A percentile compares a stretch with the other conserved stretches of the same genome.
These are phyloP conservation scores for Thereva nobilitata DNA, from an alignment of 2,888 invertebrate species.

Conservation along the genomic window DNA sequence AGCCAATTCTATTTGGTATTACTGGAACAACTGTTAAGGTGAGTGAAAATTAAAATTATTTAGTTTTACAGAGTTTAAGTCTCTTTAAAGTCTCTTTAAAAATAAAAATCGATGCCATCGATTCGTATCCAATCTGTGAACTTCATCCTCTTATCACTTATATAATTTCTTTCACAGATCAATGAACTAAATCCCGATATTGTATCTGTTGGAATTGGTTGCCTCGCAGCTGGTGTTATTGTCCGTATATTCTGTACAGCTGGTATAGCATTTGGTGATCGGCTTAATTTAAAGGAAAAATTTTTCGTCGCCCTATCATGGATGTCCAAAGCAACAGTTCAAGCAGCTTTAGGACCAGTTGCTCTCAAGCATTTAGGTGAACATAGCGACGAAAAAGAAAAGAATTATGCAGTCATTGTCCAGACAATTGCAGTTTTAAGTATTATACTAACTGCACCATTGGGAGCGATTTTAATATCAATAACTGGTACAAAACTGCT, in stretches of 20 bases:
- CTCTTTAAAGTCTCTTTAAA: not conserved
- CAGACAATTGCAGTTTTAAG: slow-evolving; percentile 79
- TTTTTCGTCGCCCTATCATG: slow-evolving; percentile 88
- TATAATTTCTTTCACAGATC: slow-evolving; percentile 59
- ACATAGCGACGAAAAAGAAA: slow-evolving; percentile 59
- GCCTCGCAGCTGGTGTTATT: slow-evolving; percentile 68
- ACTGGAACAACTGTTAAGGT: slow-evolving; percentile 88
- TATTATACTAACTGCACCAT: slow-evolving; percentile 81
- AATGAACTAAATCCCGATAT: slow-evolving; percentile 70
- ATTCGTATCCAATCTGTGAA: not conserved
- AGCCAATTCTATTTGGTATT: slow-evolving; percentile 90
- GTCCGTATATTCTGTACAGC: slow-evolving; percentile 71
- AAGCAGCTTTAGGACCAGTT: slow-evolving; percentile 83
- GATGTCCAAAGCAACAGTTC: slow-evolving; percentile 98
- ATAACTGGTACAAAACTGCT: slow-evolving; percentile 76
- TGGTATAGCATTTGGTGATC: slow-evolving; percentile 73
- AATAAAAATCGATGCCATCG: not conserved
- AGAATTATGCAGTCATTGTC: slow-evolving; percentile 69
- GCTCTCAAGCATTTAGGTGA: slow-evolving; percentile 68
- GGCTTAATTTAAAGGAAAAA: slow-evolving; percentile 85
- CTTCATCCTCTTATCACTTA: not conserved
- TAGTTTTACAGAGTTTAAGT: not conserved
- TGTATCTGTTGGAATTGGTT: slow-evolving; percentile 71
- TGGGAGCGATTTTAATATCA: slow-evolving; percentile 81
- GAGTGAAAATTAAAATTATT: slow-evolving; percentile 44